Base-by-base conservation (phyloP, 2,113 vertebrate genomes). In the Genyomyrus donnyi region DNA sequence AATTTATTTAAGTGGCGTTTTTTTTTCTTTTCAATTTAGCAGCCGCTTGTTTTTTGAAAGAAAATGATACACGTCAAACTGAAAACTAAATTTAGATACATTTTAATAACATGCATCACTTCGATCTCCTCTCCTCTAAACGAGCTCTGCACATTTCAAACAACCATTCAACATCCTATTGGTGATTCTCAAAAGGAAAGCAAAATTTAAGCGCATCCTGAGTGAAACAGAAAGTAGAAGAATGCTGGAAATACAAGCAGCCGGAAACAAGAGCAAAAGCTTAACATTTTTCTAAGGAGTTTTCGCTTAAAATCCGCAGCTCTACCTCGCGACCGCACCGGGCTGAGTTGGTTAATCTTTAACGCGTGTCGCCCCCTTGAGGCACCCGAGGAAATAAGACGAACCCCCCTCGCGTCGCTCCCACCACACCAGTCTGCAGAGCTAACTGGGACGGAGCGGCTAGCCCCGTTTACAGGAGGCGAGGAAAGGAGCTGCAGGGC, bases 401-500 rank as follows among this genome's bases (percentile, higher is more conserved):
- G 91, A 92, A 27, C 45, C 91, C 92, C 91, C 94, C 94, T 94
- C 93, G 93, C 92, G 93, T 94, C 93, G 93, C 94, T 95, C 91
- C 88, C 88, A 88, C 91, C 94, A 92, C 92, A 91, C 92, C 92
- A 93, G 91, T 91, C 92, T 91, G 93, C 93, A 66, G 90, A n/a
- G 58, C 77, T 50, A 90, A 70, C 77, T 77, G 80, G 87, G 42
- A 85, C 49, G 50, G 45, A 80, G 77, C n/a, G 39, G 90, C 49
- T 10, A 56, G 50, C 49, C 66, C 66, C 90, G 35, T 70, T 62
- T 13, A 56, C 19, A 80, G 66, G 53, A 90, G 49, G 19, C 56
- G 48, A 87, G 83, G 53, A 17, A 90, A 87, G 58, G 46, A 49
- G 89, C 89, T 27, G 19, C 1, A 62, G 24, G 85, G 93, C 93